These are phyloP conservation scores for Pleuronectes platessa DNA, from an alignment of 2,113 vertebrate species.

Conservation along the genomic window DNA sequence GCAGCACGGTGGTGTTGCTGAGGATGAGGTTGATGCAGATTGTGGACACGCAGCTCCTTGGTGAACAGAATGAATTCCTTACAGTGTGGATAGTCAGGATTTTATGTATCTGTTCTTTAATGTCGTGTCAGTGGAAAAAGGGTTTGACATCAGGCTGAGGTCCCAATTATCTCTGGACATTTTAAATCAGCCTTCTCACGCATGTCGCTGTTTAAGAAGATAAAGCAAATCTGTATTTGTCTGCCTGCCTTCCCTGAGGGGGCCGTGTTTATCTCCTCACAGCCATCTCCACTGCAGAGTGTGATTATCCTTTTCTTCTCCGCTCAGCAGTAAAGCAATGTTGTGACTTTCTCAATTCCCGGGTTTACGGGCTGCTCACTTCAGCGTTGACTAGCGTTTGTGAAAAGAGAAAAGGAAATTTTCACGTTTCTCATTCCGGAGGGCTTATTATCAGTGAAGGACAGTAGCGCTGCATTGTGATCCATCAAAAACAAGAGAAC, in stretches of 20 bases:
- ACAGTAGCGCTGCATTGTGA: neutral
- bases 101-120: neutral
- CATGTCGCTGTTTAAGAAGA: slow-evolving; percentile 48
- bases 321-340: slow-evolving; percentile 43
- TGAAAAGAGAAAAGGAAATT: neutral
- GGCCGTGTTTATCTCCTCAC: slow-evolving; percentile 56
- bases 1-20: neutral
- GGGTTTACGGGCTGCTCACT: slow-evolving; percentile 27
- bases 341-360: neutral
- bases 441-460: slow-evolving; percentile 31
- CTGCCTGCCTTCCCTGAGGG: slow-evolving; percentile 21
- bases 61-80: neutral
- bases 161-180: slow-evolving; percentile 51
- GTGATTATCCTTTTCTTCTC: slow-evolving; percentile 53
- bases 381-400: slow-evolving; percentile 45
- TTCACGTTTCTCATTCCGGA: slow-evolving; percentile 1
- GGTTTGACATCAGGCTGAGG: slow-evolving; percentile 27
- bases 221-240: slow-evolving; percentile 55
- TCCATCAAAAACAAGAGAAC: neutral
- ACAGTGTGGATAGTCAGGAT: neutral
- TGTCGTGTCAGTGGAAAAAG: neutral
- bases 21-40: neutral
- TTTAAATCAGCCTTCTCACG: slow-evolving; percentile 57
- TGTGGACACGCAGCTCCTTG: neutral
- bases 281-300: slow-evolving; percentile 47